A percentile compares a stretch with the other conserved stretches of the same genome.
These are phyloP conservation scores for Microcebus lehilahytsara DNA, from an alignment of 2,113 vertebrate species.

Conservation along the genomic window DNA sequence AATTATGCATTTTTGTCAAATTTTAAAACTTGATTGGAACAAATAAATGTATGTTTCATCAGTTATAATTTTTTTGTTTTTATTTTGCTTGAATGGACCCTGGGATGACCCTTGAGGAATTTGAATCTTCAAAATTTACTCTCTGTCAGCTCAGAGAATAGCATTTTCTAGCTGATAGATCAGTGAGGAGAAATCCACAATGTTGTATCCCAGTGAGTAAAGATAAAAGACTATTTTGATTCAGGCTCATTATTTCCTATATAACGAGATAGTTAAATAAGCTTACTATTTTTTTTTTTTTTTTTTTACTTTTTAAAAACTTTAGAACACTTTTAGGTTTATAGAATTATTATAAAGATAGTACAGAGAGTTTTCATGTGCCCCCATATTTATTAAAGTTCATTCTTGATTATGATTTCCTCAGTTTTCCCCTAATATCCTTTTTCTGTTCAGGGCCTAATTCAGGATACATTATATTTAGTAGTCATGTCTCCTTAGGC, in stretches of 20 bases:
- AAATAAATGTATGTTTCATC: slow-evolving; percentile 21
- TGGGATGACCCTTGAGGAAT: not conserved
- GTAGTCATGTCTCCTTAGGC: not conserved
- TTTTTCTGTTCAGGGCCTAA: not conserved
- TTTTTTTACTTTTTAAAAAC: not conserved
- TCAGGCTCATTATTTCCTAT: not conserved
- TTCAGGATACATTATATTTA: not conserved
- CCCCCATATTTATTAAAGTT: not conserved
- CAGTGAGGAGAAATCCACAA: not conserved
- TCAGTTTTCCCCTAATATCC: not conserved
- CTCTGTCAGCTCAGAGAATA: not conserved
- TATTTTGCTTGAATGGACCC: not conserved
- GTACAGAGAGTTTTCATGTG: not conserved
- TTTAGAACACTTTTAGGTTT: not conserved
- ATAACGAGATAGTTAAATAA: not conserved
- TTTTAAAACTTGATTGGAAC: slow-evolving; percentile 71
- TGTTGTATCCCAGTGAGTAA: not conserved
- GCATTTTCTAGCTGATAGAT: not conserved
- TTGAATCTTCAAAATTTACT: not conserved
- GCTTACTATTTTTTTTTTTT: not conserved
- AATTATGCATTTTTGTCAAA: slow-evolving; percentile 66
- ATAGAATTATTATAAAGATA: not conserved
- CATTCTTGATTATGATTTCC: not conserved
- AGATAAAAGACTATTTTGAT: not conserved
- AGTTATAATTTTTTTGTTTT: not conserved